phyloP scores from a whole-genome alignment of 2,888 invertebrate species.

The Drosophila robusta region DNA sequence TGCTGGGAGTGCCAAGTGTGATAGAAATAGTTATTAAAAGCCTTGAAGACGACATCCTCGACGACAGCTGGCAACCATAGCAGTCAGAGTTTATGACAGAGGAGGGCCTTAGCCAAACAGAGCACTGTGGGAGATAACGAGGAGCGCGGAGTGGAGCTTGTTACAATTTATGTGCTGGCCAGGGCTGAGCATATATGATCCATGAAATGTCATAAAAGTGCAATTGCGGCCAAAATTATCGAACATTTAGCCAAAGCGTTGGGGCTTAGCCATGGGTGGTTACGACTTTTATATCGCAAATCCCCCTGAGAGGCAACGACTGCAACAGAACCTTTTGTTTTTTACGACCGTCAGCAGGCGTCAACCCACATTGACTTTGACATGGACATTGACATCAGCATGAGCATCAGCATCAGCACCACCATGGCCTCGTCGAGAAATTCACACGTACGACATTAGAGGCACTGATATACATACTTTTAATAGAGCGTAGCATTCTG shows the following conservation, averaged over 20 bases:
- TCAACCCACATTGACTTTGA: constrained; percentile 45
- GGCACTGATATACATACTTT: constrained; percentile 72
- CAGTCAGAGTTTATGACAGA: constrained; percentile 49
- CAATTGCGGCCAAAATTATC: constrained; percentile 79
- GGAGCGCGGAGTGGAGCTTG: constrained; percentile 40
- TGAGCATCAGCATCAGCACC: constrained; percentile 16
- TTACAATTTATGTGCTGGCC: constrained; percentile 67
- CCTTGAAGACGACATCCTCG: constrained; percentile 47
- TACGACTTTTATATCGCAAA: constrained; percentile 52
- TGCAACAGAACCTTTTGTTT: constrained; percentile 53
- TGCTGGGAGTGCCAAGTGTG: constrained; percentile 73
- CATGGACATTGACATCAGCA: constrained; percentile 12
- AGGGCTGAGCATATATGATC: constrained; percentile 52
- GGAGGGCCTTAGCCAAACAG: constrained; percentile 14
- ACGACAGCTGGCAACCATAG: constrained; percentile 67
- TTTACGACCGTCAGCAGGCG: constrained; percentile 53
- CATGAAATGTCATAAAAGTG: constrained; percentile 77
- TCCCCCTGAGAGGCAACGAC: constrained; percentile 14
- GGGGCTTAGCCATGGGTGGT: constrained; percentile 69
- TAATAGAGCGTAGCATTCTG: constrained; percentile 43
- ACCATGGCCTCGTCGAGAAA: constrained; percentile 39
- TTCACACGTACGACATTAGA: constrained; percentile 74
- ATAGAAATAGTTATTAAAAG: constrained; percentile 78
- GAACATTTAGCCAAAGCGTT: constrained; percentile 76
- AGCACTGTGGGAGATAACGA: constrained; percentile 40